Percentiles rank a stretch among this genome's conserved stretches.
phyloP scores from a whole-genome alignment of 2,113 vertebrate genomes.

The Caracal caracal region DNA sequence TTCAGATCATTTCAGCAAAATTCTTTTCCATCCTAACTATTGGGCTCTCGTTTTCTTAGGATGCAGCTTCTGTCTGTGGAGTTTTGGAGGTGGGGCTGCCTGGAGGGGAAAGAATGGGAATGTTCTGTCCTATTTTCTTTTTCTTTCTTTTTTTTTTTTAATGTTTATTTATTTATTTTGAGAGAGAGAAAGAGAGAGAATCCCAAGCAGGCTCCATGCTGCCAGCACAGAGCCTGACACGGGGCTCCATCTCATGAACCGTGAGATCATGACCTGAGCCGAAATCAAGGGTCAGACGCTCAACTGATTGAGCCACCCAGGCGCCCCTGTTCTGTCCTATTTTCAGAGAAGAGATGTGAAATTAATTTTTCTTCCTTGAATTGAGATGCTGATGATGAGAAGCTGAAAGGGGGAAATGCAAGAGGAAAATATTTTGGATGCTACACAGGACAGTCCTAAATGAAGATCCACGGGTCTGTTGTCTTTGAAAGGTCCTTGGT shows the following conservation, averaged over 20 bases:
- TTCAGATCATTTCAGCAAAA: conserved; percentile 12
- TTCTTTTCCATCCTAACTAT: not conserved
- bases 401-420: not conserved
- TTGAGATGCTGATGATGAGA: not conserved
- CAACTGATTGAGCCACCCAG: too few species aligned
- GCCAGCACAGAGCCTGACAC: too few species aligned
- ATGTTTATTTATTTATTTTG: too few species aligned
- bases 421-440: not conserved
- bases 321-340: not conserved
- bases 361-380: conserved; percentile 45
- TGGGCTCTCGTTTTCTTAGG: conserved; percentile 22
- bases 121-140: not conserved
- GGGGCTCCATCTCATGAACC: too few species aligned
- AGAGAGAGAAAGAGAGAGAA: too few species aligned
- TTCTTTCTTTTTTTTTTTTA: too few species aligned
- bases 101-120: not conserved
- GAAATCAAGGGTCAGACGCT: too few species aligned
- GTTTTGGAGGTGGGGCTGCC: not conserved
- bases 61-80: not conserved
- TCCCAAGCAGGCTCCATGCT: too few species aligned
- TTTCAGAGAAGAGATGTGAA: conserved; percentile 13
- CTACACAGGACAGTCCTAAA: not conserved
- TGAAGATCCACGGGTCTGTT: not conserved
- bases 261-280: too few species aligned
- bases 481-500: not conserved